These are phyloP conservation scores for Drosophila repleta DNA, from an alignment of 1,140 invertebrate species.

Conservation along the genomic window DNA sequence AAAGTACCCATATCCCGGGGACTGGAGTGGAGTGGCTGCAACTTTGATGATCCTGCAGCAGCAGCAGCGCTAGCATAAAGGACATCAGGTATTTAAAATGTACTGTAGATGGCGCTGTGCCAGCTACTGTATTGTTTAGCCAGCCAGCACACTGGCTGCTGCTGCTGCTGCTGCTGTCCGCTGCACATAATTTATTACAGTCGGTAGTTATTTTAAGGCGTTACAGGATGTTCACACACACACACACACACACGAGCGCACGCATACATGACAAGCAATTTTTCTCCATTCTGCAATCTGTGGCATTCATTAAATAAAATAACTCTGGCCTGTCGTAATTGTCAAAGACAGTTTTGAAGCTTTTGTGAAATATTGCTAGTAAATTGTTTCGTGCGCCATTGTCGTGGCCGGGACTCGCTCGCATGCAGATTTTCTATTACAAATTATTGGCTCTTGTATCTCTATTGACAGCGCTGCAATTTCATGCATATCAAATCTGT, in stretches of 20 bases:
- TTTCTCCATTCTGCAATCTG: conserved; percentile 39
- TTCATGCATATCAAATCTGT: conserved; percentile 71
- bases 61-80: conserved; percentile 37
- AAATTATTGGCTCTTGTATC: conserved; percentile 63
- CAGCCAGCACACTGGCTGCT: conserved; percentile 21
- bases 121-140: conserved; percentile 43
- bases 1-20: conserved; percentile 27
- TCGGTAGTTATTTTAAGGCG: conserved; percentile 72
- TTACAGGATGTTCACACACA: conserved; percentile 37
- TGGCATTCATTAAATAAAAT: conserved; percentile 80
- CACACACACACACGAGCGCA: conserved; percentile 22
- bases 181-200: conserved; percentile 71
- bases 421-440: conserved; percentile 64
- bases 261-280: conserved; percentile 33
- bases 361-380: conserved; percentile 76
- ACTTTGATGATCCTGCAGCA: conserved; percentile 45
- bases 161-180: conserved; percentile 45
- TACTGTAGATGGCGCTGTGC: conserved; percentile 52
- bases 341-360: conserved; percentile 81
- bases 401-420: background rate
- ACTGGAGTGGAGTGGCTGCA: background rate
- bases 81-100: conserved; percentile 76
- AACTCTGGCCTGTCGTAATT: conserved; percentile 75
- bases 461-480: conserved; percentile 77
- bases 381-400: conserved; percentile 63